Conservation (phyloP, 2,888 invertebrate genomes). For the Strigamia maritima region DNA sequence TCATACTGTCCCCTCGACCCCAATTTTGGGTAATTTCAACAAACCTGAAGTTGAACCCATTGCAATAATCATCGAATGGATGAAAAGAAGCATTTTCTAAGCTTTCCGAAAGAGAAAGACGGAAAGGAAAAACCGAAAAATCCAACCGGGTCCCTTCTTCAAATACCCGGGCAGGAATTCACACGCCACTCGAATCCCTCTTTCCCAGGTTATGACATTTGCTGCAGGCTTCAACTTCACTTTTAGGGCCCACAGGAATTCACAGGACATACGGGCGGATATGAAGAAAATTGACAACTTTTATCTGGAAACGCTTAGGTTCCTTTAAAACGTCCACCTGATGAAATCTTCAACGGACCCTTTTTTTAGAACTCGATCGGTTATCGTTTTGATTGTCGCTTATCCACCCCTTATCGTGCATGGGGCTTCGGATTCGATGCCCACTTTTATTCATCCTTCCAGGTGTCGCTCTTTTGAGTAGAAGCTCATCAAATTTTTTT, state of each 20-base stretch:
- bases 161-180: constrained; percentile 7
- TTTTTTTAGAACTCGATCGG: background rate
- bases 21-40: constrained; percentile 31
- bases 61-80: background rate
- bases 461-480: background rate
- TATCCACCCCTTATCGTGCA: constrained; percentile 1
- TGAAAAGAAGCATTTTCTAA: background rate
- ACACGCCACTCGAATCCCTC: constrained; percentile 12
- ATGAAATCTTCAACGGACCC: background rate
- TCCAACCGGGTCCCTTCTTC: constrained; percentile 8
- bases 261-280: constrained; percentile 6
- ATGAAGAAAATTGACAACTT: background rate
- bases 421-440: background rate
- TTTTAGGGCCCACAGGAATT: background rate
- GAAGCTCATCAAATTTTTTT: background rate
- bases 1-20: constrained; percentile 25
- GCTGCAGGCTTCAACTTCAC: background rate
- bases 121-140: constrained; percentile 1
- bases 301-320: background rate
- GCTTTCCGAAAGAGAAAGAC: too few species aligned
- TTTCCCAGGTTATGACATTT: background rate
- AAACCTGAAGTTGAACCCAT: background rate
- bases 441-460: background rate
- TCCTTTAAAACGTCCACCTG: background rate
- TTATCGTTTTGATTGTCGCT: constrained; percentile 7